Evolutionary conservation across 2,888 invertebrate species (phyloP).

Genomic region (Perizoma affinitatum): DNA sequence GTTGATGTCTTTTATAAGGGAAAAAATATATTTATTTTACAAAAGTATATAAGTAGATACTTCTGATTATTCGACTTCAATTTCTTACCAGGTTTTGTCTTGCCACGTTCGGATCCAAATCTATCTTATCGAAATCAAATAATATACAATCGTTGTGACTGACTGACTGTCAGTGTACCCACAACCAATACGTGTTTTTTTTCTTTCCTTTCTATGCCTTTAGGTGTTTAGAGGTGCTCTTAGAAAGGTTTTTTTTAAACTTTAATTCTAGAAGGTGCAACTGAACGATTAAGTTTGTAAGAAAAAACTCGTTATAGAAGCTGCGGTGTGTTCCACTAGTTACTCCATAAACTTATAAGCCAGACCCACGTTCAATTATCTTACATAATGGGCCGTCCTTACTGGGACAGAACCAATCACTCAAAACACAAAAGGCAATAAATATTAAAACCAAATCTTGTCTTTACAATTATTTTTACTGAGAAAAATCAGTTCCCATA

Average conservation of each 20-base stretch:
- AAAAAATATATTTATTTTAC: background rate
- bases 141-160: too few species aligned
- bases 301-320: too few species aligned
- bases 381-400: constrained; percentile 18
- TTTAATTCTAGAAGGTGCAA: too few species aligned
- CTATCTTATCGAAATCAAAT: too few species aligned
- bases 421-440: constrained; percentile 29
- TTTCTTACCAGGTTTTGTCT: background rate
- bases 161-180: too few species aligned
- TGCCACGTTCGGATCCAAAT: too few species aligned
- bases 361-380: constrained; percentile 16
- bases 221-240: too few species aligned
- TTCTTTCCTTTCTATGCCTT: too few species aligned
- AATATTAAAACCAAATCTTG: constrained; percentile 25
- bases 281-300: too few species aligned
- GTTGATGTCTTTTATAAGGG: constrained; percentile 16
- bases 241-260: too few species aligned
- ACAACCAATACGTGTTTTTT: too few species aligned
- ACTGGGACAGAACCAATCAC: constrained; percentile 26
- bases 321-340: too few species aligned
- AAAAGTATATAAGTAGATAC: background rate
- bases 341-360: background rate
- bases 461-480: constrained; percentile 24
- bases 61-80: background rate
- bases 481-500: constrained; percentile 35